Conservation (phyloP, 2,888 invertebrate species). For the Lypha dubia region DNA sequence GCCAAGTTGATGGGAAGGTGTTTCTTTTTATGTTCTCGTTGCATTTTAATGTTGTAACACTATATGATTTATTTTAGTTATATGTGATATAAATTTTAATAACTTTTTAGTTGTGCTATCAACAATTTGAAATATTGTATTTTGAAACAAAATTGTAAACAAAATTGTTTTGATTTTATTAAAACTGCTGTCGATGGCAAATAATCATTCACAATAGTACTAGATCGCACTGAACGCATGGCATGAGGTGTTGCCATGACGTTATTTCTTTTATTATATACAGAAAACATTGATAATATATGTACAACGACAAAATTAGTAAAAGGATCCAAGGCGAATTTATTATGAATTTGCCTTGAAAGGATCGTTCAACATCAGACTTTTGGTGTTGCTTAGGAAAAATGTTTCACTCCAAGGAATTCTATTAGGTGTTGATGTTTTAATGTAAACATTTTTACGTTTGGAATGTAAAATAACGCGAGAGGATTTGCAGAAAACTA, state of each 20-base stretch:
- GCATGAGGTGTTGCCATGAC: conserved; percentile 1
- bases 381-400: no score
- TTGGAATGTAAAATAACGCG: no score
- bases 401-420: no score
- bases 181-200: conserved; percentile 25
- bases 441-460: no score
- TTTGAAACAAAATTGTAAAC: conserved; percentile 9
- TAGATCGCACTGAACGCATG: conserved; percentile 18
- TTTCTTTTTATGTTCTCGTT: conserved; percentile 35
- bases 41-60: conserved; percentile 7
- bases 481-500: no score
- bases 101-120: no score
- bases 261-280: not conserved
- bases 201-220: conserved; percentile 30
- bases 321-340: no score
- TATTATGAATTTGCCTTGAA: no score
- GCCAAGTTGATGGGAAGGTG: conserved; percentile 76
- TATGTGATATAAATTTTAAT: no score
- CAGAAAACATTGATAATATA: not conserved
- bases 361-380: no score
- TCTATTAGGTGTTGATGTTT: no score
- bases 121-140: not conserved
- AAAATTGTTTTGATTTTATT: conserved; percentile 1
- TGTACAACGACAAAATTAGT: no score
- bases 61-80: not conserved